These are phyloP conservation scores for Pogonomyrmex californicus DNA, from an alignment of 1,140 invertebrate species.

Conservation along the genomic window DNA sequence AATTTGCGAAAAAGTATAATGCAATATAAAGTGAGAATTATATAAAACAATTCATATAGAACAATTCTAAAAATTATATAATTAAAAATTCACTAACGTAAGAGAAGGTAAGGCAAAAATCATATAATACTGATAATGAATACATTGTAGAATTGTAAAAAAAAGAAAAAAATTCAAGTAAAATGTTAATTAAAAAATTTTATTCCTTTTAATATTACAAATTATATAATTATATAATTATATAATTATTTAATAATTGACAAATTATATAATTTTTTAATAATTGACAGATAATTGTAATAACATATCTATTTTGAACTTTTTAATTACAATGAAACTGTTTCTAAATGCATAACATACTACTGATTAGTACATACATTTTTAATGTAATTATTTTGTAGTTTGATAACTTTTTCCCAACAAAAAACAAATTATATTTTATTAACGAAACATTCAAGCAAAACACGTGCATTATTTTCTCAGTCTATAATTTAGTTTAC, in stretches of 20 bases:
- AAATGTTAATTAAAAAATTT: background rate
- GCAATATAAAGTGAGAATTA: background rate
- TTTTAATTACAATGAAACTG: background rate
- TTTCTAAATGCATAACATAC: background rate
- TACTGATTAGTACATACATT: background rate
- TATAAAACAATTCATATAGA: background rate
- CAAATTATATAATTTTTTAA: background rate
- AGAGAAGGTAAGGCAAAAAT: background rate
- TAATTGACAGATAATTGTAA: background rate
- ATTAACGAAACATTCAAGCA: background rate
- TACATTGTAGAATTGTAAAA: background rate
- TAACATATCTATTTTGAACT: background rate
- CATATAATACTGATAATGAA: background rate
- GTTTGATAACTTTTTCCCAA: background rate
- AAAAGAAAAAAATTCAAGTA: background rate
- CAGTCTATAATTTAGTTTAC: no score
- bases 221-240: background rate
- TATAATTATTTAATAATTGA: background rate
- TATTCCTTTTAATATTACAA: background rate
- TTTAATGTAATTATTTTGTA: background rate
- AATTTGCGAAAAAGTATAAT: slow-evolving; percentile 1
- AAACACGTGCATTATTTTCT: background rate
- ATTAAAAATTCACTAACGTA: background rate
- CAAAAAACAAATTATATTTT: background rate
- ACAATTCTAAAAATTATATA: background rate